phyloP scores from a whole-genome alignment of 2,888 invertebrate genomes.

The Troglohyphantes excavatus region DNA sequence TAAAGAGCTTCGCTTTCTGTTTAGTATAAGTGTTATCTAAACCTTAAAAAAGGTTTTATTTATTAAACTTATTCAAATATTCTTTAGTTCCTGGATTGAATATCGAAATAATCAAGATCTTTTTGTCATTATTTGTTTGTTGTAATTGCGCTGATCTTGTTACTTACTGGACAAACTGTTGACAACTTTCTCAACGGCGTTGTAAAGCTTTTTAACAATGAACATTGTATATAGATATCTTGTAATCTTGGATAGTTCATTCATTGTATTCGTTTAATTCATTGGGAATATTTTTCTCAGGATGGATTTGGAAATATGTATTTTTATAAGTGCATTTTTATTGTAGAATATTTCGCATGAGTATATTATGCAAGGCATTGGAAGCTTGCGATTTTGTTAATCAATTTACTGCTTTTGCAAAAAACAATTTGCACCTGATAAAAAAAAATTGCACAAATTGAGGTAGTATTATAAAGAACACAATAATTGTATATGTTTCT shows the following conservation, averaged over 20 bases:
- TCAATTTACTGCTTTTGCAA: not conserved
- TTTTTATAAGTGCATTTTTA: slow-evolving; percentile 26
- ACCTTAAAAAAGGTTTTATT: too few relatives aligned
- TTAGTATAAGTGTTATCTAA: too few relatives aligned
- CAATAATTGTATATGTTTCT: too few relatives aligned
- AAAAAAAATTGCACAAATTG: not conserved
- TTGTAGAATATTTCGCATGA: not conserved
- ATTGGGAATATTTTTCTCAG: not conserved
- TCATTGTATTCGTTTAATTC: not conserved
- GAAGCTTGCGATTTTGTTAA: slow-evolving; percentile 5
- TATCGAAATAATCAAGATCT: not conserved
- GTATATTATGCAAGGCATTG: not conserved
- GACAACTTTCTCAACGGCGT: not conserved
- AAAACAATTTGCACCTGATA: not conserved
- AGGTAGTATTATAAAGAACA: not conserved
- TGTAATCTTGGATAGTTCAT: not conserved
- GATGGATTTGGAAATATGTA: slow-evolving; percentile 9
- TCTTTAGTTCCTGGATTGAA: too few relatives aligned
- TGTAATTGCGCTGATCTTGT: not conserved
- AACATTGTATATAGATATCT: slow-evolving; percentile 5
- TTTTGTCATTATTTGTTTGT: not conserved
- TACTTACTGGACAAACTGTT: not conserved
- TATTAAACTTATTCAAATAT: too few relatives aligned
- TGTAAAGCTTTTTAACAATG: not conserved
- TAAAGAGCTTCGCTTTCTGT: too few relatives aligned